Base-by-base conservation (phyloP, 2,797 vertebrate species). In the Erethizon dorsatum region DNA sequence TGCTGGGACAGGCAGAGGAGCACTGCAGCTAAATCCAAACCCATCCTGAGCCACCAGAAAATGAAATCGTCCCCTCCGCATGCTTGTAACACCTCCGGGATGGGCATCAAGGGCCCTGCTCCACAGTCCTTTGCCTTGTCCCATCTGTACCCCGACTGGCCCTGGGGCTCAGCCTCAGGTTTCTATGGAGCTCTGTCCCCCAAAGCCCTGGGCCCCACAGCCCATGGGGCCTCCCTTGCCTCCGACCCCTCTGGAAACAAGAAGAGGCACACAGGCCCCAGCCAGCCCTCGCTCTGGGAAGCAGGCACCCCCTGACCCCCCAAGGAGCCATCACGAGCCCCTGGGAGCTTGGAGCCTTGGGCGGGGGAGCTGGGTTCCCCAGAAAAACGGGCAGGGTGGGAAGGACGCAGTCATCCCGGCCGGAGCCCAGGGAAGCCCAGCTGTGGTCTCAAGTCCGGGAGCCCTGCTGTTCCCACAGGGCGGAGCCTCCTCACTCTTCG, bases 31-130 rank as follows among this genome's bases (percentile, higher is more conserved):
- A 67, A 80, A 20, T 5, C 24, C 14, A 13, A 13, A 14, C 11
- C 10, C n/a, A 9, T 1, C 24, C 15, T n/a, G 0, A 50, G 18
- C 31, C 59, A 17, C 26, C 50, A 47, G 28, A 61, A 71, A 37
- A 37, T 33, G 17, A 0, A 3, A 10, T 13, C 9, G 0, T 11
- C 12, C 52, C 41, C 63, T 15, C 37, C 45, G 6, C 0, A 1
- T 52, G 28, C 33, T 67, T 61, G 14, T n/a, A 31, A 26, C 83
- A 41, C 33, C 20, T 28, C 20, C 1, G 1, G 13, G 61, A 17
- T 1, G 18, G 13, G 28, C 26, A 3, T 5, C 11, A 8, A 59
- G n/a, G 41, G 37, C 17, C 9, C 26, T 14, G 26, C 17, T 14
- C 22, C 2, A 12, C 12, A 4, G 18, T 10, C 52, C 22, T 47